These are phyloP conservation scores for Caenorhabditis becei DNA, from an alignment of 2,888 invertebrate species.

Conservation along the genomic window DNA sequence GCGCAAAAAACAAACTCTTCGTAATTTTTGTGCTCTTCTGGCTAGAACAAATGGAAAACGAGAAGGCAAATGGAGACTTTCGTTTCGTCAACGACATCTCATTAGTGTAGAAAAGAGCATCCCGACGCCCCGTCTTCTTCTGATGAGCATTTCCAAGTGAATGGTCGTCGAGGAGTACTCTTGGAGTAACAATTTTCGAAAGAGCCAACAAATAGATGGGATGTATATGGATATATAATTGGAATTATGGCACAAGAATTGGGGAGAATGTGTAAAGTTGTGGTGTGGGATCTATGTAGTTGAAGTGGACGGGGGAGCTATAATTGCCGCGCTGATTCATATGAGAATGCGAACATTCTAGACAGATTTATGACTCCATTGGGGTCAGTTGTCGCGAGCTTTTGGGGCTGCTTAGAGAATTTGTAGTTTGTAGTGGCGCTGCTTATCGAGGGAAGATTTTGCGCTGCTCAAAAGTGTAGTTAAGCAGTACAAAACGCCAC, in stretches of 20 bases:
- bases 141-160: slow-evolving; percentile 9
- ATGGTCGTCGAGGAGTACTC: background rate
- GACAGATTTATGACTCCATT: slow-evolving; percentile 18
- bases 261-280: background rate
- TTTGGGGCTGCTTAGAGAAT: background rate
- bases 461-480: too few species aligned
- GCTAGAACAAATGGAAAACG: slow-evolving; percentile 9
- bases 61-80: background rate
- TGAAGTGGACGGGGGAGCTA: background rate
- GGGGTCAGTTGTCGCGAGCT: background rate
- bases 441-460: too few species aligned
- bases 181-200: background rate
- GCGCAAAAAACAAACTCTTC: background rate
- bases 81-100: background rate
- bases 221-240: background rate
- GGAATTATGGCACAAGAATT: background rate
- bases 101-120: slow-evolving; percentile 17
- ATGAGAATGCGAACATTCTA: slow-evolving; percentile 15
- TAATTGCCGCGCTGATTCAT: slow-evolving; percentile 17
- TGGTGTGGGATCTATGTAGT: background rate
- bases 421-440: background rate
- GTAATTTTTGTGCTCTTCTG: background rate
- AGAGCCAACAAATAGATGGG: background rate
- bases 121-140: background rate
- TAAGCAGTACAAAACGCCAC: too few species aligned